Evolutionary conservation across 2,888 invertebrate genomes (phyloP).

Genomic region (Meiosimyza decipiens): DNA sequence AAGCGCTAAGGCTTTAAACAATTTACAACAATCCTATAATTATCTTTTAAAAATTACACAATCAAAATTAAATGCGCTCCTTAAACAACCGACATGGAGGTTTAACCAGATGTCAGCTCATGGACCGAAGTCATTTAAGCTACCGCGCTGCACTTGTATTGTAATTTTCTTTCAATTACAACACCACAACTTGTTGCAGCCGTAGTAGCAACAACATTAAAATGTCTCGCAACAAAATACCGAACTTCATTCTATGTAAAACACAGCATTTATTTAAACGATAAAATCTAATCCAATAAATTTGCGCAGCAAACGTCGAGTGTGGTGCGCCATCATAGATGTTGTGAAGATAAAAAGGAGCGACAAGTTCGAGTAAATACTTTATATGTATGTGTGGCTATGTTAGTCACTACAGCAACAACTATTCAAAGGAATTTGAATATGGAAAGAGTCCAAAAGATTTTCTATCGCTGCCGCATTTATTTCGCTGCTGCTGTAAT

Average conservation of each 20-base stretch:
- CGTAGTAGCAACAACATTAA: too few species aligned
- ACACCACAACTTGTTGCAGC: too few species aligned
- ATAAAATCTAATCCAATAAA: slow-evolving; percentile 64
- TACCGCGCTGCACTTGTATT: too few species aligned
- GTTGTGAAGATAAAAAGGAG: not conserved
- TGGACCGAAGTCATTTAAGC: not conserved
- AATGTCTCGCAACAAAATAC: slow-evolving; percentile 1
- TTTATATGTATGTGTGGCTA: too few species aligned
- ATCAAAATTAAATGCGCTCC: slow-evolving; percentile 13
- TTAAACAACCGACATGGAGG: not conserved
- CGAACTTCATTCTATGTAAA: slow-evolving; percentile 36
- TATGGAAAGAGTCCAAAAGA: too few species aligned
- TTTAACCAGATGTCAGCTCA: not conserved
- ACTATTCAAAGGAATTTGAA: too few species aligned
- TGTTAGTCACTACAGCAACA: too few species aligned
- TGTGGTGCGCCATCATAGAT: not conserved
- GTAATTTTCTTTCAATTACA: too few species aligned
- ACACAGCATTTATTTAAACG: slow-evolving; percentile 62
- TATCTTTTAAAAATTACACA: slow-evolving; percentile 29
- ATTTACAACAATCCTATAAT: slow-evolving; percentile 10
- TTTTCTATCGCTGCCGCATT: too few species aligned
- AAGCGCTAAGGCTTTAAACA: not conserved
- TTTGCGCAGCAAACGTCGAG: slow-evolving; percentile 47
- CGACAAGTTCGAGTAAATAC: too few species aligned
- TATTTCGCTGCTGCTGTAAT: too few species aligned